phyloP scores from a whole-genome alignment of 2,888 invertebrate genomes.

The Lepidochitona cinerea region DNA sequence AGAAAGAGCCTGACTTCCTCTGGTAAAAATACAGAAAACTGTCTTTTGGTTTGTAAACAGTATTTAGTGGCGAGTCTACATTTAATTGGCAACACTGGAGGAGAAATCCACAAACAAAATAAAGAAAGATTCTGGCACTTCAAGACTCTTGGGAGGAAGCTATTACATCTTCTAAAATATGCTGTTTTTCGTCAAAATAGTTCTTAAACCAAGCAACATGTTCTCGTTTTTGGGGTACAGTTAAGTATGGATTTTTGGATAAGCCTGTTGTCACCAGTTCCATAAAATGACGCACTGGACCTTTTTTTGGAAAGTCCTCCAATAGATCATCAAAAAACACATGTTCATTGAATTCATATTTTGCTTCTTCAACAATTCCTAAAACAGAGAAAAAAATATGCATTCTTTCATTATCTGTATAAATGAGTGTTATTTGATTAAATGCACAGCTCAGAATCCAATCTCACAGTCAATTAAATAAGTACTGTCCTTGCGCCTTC shows the following conservation, averaged over 20 bases:
- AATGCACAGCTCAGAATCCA: too few relatives aligned
- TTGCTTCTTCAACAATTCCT: slow-evolving; percentile 73
- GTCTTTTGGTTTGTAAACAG: too few relatives aligned
- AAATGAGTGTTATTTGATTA: too few relatives aligned
- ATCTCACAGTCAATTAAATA: too few relatives aligned
- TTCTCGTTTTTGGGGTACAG: slow-evolving; percentile 87
- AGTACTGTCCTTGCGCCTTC: too few relatives aligned
- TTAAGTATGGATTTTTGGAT: slow-evolving; percentile 93
- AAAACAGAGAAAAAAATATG: slow-evolving; percentile 18
- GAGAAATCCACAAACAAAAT: too few relatives aligned
- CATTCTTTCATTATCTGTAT: neutral
- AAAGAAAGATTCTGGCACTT: too few relatives aligned
- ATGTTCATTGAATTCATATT: slow-evolving; percentile 91
- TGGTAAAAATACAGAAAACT: too few relatives aligned
- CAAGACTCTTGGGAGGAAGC: too few relatives aligned
- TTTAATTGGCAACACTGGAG: too few relatives aligned
- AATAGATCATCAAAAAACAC: slow-evolving; percentile 91
- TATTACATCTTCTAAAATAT: slow-evolving; percentile 72
- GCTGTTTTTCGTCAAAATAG: slow-evolving; percentile 84
- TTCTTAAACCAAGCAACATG: slow-evolving; percentile 93
- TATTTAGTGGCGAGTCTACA: too few relatives aligned
- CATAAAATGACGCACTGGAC: slow-evolving; percentile 97
- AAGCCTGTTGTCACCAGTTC: slow-evolving; percentile 94
- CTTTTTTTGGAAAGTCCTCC: slow-evolving; percentile 86
- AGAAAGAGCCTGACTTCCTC: too few relatives aligned